These are phyloP conservation scores for Troglohyphantes excavatus DNA, from an alignment of 2,888 invertebrate species.

Conservation along the genomic window DNA sequence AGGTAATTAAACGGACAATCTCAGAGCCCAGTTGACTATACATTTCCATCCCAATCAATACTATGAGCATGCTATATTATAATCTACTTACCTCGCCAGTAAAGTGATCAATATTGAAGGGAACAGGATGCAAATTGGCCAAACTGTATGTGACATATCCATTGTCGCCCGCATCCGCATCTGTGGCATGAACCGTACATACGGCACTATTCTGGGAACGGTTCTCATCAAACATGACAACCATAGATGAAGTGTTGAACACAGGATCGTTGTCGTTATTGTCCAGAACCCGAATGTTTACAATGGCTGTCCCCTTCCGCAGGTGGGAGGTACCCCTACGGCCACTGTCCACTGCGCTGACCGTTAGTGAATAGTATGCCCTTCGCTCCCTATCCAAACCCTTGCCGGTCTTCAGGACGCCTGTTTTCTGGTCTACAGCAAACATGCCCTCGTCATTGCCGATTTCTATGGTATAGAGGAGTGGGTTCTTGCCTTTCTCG, in stretches of 20 bases:
- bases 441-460: constrained; percentile 87
- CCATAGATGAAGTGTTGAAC: constrained; percentile 85
- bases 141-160: constrained; percentile 97
- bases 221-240: constrained; percentile 91
- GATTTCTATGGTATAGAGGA: constrained; percentile 90
- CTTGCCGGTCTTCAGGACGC: constrained; percentile 93
- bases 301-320: constrained; percentile 90
- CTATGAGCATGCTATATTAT: not conserved
- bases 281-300: constrained; percentile 93
- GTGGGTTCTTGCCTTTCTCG: constrained; percentile 84
- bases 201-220: constrained; percentile 92
- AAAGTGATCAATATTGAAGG: constrained; percentile 97
- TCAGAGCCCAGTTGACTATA: no score
- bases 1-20: no score
- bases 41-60: not conserved
- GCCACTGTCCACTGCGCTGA: constrained; percentile 90
- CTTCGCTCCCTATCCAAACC: constrained; percentile 92
- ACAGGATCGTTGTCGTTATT: constrained; percentile 97
- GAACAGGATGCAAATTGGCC: constrained; percentile 94
- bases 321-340: constrained; percentile 86
- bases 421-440: constrained; percentile 92
- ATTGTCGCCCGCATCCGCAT: constrained; percentile 96
- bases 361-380: constrained; percentile 92
- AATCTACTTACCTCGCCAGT: constrained; percentile 88
- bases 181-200: constrained; percentile 91